Percentiles rank a stretch among this genome's conserved stretches.
These are phyloP conservation scores for Bemisia tabaci DNA, from an alignment of 1,140 invertebrate species.

Conservation along the genomic window DNA sequence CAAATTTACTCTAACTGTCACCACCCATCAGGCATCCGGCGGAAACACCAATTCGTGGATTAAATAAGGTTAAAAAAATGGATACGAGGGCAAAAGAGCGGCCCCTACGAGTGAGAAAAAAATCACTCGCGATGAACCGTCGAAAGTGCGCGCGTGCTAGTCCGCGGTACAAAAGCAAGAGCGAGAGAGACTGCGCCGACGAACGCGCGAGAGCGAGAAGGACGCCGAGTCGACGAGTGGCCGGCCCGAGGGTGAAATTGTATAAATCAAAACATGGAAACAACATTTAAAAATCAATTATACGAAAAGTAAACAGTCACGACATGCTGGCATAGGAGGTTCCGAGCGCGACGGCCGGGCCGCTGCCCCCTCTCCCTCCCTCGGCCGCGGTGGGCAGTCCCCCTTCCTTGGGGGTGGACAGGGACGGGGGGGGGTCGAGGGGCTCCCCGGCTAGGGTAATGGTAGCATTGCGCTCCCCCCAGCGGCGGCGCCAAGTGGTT, in stretches of 20 bases:
- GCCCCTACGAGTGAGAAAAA: too few species aligned
- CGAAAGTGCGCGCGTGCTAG: too few species aligned
- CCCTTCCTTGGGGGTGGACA: not conserved
- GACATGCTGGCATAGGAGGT: not conserved
- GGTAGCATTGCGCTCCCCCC: too few species aligned
- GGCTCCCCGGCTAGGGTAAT: not conserved
- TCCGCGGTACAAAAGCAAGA: too few species aligned
- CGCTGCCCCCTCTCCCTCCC: not conserved
- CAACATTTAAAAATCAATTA: not conserved
- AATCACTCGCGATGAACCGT: too few species aligned
- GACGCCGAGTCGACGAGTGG: not conserved
- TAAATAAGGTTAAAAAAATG: too few species aligned
- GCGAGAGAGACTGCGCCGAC: not conserved
- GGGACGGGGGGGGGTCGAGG: not conserved
- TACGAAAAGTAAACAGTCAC: not conserved
- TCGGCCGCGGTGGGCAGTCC: too few species aligned
- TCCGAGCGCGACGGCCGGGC: not conserved
- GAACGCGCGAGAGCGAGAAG: not conserved
- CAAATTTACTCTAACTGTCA: too few species aligned
- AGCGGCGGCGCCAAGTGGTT: too few species aligned
- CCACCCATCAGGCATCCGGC: too few species aligned
- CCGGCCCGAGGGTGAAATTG: not conserved
- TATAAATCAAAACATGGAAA: not conserved
- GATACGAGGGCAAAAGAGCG: too few species aligned
- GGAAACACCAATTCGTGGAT: too few species aligned